Base-by-base conservation (phyloP, 2,113 vertebrate species). In the Anarrhichthys ocellatus region DNA sequence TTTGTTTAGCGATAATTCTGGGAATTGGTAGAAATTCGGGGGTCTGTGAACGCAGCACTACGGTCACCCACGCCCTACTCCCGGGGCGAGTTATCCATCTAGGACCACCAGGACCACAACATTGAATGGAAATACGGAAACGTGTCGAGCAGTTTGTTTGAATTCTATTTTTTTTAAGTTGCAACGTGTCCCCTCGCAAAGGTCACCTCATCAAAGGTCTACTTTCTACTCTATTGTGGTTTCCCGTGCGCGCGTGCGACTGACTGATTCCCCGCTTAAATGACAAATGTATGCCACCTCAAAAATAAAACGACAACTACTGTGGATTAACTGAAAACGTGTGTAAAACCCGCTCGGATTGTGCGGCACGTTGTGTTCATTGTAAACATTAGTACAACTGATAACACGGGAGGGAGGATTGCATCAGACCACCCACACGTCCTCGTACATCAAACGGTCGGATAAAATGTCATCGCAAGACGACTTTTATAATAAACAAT, bases 401-500 rank as follows among this genome's bases (percentile, higher is more conserved):
- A 69, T 20, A 73, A 64, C 81, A 69, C 86, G 84, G 59, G 67
- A 61, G 80, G 82, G 3, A 40, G 1, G 48, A 93, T 93, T 92
- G 91, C 92, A 59, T 93, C 90, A 93, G 80, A 89, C 67, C 7
- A 64, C 71, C 54, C 54, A 46, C 32, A 24, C 10, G 54, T 5
- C 52, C 6, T 6, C 13, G 18, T 59, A 6, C 42, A 15, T 54
- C 5, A 13, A 20, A 54, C 17, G 4, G 34, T 42, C 29, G 42
- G n/a, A 4, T 68, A 40, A 58, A 40, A 14, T 9, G 5, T 32
- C 18, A 7, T 4, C 54, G 38, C 0, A 56, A 54, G 2, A 17
- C 14, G 5, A 56, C 1, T 20, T 17, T 14, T 6, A 6, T 29
- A 2, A 52, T 44, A 34, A 20, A 48, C 15, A 20, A 2, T 0